Base-by-base conservation (phyloP, 2,797 vertebrate species). In the Chromis chromis region DNA sequence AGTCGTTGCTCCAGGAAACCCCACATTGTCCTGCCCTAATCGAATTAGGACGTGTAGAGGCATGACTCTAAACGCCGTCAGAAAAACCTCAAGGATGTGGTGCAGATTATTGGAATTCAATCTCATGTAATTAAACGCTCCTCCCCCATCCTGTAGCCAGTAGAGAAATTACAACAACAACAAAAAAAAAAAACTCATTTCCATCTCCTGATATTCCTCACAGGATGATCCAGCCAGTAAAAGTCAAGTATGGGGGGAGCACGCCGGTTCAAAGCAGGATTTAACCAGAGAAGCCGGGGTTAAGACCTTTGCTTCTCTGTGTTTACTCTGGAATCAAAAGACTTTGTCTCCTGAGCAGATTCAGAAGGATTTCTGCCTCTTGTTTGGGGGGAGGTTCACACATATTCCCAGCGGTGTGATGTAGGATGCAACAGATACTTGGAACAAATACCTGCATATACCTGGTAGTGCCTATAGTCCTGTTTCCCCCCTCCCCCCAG, bases 81-180 rank as follows among this genome's bases (percentile, higher is more conserved):
- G 64, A 58, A 86, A 80, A 84, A 82, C 76, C 83, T 87, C 80
- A 87, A 90, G 75, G 85, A 87, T 86, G 87, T 48, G 52, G 69
- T 69, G 53, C 79, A 87, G 76, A 88, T 89, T 89, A 92, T 84
- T 87, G 84, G 78, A 89, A 90, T 88, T 88, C 79, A 89, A 79
- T 90, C 69, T 82, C 61, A 68, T 86, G 82, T 88, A 89, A 93
- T 91, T 87, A 87, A 84, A 83, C 81, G 59, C 46, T 22, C 60
- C n/a, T 17, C 48, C 55, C 44, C 7, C 49, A 0, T 36, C 57
- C 21, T 42, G 84, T 76, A 78, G 77, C 78, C 56, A 70, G 59
- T 57, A 62, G 57, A 70, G 21, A 28, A 19, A n/a, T 4, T 14
- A 58, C 19, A 40, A 49, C 71, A 53, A 36, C 44, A 56, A 44